phyloP scores from a whole-genome alignment of 2,113 vertebrate species.

The Anguilla rostrata region DNA sequence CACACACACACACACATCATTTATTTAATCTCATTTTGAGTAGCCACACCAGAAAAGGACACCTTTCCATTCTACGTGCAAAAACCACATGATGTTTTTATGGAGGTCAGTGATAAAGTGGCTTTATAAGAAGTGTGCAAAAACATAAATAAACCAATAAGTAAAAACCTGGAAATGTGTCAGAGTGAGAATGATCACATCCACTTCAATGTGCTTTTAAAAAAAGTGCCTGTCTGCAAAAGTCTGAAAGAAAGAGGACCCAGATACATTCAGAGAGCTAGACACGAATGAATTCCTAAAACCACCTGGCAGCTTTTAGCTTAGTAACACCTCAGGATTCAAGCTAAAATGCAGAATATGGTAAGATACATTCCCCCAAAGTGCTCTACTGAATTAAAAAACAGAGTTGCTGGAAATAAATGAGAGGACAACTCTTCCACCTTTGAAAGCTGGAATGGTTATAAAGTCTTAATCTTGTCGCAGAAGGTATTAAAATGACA shows the following conservation, averaged over 20 bases:
- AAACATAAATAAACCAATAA: slow-evolving; percentile 63
- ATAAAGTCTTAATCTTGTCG: not conserved
- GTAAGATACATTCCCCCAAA: not conserved
- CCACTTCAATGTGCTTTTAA: slow-evolving; percentile 67
- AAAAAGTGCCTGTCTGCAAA: slow-evolving; percentile 46
- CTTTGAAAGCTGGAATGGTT: slow-evolving; percentile 3
- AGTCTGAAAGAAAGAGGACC: slow-evolving; percentile 66
- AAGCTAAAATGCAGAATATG: not conserved
- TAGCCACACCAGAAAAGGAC: slow-evolving; percentile 28
- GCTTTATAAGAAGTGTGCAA: slow-evolving; percentile 47
- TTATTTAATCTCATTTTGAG: slow-evolving; percentile 17
- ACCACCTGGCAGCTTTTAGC: slow-evolving; percentile 62
- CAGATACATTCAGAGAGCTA: slow-evolving; percentile 34
- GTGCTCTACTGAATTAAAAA: not conserved
- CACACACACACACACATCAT: slow-evolving; percentile 16
- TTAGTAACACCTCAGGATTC: slow-evolving; percentile 39
- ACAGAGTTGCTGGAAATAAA: not conserved
- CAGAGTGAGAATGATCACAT: slow-evolving; percentile 58
- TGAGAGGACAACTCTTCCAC: not conserved
- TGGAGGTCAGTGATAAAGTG: slow-evolving; percentile 44
- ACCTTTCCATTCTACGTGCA: slow-evolving; percentile 49
- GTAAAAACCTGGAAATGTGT: slow-evolving; percentile 59
- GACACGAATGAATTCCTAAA: slow-evolving; percentile 40
- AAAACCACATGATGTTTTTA: slow-evolving; percentile 59
- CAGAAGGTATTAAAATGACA: not conserved